Evolutionary conservation across 1,140 invertebrate species (phyloP).

Genomic region (Drosophila mauritiana): DNA sequence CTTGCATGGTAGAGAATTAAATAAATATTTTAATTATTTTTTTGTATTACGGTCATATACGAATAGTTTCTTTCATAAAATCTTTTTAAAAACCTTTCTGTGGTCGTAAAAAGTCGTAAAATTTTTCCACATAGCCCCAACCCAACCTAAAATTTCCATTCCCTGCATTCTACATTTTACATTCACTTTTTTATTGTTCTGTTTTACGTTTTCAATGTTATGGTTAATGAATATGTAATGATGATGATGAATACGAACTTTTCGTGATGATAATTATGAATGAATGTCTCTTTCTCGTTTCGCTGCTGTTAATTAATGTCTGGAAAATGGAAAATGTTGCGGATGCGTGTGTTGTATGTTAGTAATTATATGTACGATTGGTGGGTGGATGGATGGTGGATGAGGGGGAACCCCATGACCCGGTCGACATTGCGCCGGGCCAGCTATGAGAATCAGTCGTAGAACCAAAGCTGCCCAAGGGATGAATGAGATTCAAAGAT

Average conservation of each 20-base stretch:
- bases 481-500: constrained; percentile 46
- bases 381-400: constrained; percentile 18
- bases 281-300: constrained; percentile 50
- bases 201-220: constrained; percentile 82
- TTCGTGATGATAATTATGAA: constrained; percentile 60
- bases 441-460: constrained; percentile 60
- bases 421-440: constrained; percentile 19
- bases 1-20: too few species aligned
- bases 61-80: too few species aligned
- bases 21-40: too few species aligned
- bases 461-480: constrained; percentile 78
- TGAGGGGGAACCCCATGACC: constrained; percentile 55
- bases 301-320: constrained; percentile 67
- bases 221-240: constrained; percentile 82
- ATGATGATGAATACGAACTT: constrained; percentile 75
- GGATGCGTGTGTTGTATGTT: constrained; percentile 55
- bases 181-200: constrained; percentile 82
- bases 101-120: background rate
- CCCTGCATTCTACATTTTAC: constrained; percentile 65
- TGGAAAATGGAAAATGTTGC: constrained; percentile 62
- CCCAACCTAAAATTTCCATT: background rate
- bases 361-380: constrained; percentile 68
- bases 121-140: background rate
- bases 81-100: background rate
- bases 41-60: too few species aligned